Percentiles rank a stretch among this genome's conserved stretches.
Evolutionary conservation across 2,113 vertebrate genomes (phyloP).

Genomic region (Rissa tridactyla): DNA sequence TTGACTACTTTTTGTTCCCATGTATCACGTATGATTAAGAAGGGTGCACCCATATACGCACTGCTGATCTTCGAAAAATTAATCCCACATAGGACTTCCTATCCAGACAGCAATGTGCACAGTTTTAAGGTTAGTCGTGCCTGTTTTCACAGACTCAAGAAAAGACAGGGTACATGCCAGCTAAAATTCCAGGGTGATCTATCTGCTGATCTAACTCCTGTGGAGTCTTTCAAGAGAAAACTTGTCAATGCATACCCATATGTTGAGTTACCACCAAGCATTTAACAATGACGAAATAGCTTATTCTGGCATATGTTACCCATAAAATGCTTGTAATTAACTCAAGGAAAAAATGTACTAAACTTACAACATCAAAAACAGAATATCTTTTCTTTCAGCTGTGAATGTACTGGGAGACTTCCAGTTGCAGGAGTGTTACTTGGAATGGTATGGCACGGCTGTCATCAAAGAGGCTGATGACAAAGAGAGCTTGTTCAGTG

Average conservation of each 20-base stretch:
- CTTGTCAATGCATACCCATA: slow-evolving; percentile 32
- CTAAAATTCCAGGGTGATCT: neutral
- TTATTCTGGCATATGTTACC: slow-evolving; percentile 4
- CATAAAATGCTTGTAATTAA: neutral
- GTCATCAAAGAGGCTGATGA: neutral
- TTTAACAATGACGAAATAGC: slow-evolving; percentile 25
- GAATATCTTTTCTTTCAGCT: neutral
- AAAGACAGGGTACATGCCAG: neutral
- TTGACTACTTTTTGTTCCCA: neutral
- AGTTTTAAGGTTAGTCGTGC: neutral
- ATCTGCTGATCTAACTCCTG: slow-evolving; percentile 13
- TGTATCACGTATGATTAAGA: neutral
- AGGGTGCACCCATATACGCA: neutral
- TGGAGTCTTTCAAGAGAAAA: slow-evolving; percentile 43
- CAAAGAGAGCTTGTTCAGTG: neutral
- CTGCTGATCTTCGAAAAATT: neutral
- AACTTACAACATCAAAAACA: neutral
- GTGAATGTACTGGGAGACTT: neutral
- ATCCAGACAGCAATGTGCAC: neutral
- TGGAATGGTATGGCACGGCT: neutral
- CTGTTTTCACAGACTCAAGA: neutral
- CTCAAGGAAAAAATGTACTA: neutral
- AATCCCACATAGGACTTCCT: neutral
- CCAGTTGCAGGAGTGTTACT: neutral
- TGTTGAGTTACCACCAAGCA: neutral